phyloP scores from a whole-genome alignment of 2,888 invertebrate species.

The Liposcelis brunnea region DNA sequence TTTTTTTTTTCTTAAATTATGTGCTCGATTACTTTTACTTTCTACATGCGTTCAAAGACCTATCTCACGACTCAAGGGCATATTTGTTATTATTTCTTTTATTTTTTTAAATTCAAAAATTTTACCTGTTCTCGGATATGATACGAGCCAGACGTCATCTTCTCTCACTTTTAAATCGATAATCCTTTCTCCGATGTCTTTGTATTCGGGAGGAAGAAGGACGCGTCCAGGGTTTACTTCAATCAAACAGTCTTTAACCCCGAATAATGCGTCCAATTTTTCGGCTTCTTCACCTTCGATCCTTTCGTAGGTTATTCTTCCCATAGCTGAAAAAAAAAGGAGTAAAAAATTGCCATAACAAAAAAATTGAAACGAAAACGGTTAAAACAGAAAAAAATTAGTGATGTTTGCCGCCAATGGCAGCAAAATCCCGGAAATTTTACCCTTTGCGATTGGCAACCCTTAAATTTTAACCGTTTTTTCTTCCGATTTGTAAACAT shows the following conservation, averaged over 20 bases:
- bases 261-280: slow-evolving; percentile 47
- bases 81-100: neutral
- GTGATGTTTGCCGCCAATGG: no score
- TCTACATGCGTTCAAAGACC: neutral
- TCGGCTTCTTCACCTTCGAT: slow-evolving; percentile 39
- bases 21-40: no score
- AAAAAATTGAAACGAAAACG: neutral
- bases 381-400: no score
- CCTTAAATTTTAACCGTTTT: no score
- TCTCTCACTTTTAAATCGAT: slow-evolving; percentile 50
- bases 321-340: neutral
- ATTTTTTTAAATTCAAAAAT: slow-evolving; percentile 10
- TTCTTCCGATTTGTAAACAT: no score
- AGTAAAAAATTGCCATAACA: neutral
- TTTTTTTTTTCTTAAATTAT: neutral
- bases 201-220: slow-evolving; percentile 49
- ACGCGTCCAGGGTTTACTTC: slow-evolving; percentile 55
- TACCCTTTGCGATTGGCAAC: no score
- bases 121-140: slow-evolving; percentile 76
- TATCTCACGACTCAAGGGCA: neutral
- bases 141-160: slow-evolving; percentile 72
- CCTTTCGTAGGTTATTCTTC: slow-evolving; percentile 36
- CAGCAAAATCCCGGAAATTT: no score
- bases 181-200: slow-evolving; percentile 49
- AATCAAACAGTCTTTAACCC: slow-evolving; percentile 47